Evolutionary conservation across 2,797 vertebrate species (phyloP).

Genomic region (Paramormyrops hopkinsi): DNA sequence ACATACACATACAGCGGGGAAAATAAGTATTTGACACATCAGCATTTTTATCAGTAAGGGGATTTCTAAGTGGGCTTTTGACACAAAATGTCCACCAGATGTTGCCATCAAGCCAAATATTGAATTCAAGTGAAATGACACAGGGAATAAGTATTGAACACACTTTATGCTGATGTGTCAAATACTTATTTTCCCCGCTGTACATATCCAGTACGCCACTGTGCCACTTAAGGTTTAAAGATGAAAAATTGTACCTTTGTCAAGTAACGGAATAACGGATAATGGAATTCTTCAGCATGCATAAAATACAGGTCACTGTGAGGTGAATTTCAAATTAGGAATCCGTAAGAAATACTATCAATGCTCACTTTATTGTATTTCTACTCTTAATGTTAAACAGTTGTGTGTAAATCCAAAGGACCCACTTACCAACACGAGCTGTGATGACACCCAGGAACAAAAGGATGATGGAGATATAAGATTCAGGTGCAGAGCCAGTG

Average conservation of each 20-base stretch:
- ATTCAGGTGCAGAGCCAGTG: conserved; percentile 56
- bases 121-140: too few species aligned
- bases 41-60: too few species aligned
- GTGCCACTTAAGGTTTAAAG: background rate
- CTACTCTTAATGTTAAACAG: background rate
- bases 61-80: too few species aligned
- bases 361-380: background rate
- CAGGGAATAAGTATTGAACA: too few species aligned
- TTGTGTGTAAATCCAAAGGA: background rate
- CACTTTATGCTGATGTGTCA: too few species aligned
- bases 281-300: background rate
- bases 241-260: background rate
- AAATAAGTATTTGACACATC: too few species aligned
- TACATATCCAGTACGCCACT: background rate
- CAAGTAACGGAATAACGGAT: background rate
- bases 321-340: background rate
- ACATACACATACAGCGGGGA: background rate
- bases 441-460: conserved; percentile 73
- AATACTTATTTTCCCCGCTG: too few species aligned
- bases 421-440: conserved; percentile 64
- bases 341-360: background rate
- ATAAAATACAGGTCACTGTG: background rate
- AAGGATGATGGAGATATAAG: conserved; percentile 68
- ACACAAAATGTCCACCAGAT: too few species aligned
- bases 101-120: too few species aligned